Percentiles rank a stretch among this genome's conserved stretches.
These are phyloP conservation scores for Caenorhabditis sp. DNA, from an alignment of 2,888 invertebrate genomes.

Conservation along the genomic window DNA sequence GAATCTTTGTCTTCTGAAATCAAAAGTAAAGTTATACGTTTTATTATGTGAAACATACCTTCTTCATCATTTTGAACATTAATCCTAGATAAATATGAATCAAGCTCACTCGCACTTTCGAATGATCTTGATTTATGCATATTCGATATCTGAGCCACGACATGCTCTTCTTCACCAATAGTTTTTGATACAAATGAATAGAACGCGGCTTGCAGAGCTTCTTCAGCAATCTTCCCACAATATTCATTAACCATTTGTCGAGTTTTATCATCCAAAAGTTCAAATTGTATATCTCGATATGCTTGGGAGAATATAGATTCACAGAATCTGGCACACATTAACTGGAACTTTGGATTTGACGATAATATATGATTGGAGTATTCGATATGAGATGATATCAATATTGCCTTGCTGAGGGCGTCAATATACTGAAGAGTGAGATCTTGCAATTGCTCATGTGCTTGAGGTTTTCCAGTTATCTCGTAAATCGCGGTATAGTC, in stretches of 20 bases:
- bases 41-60: neutral
- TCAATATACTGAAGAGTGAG: conserved; percentile 44
- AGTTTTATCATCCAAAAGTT: conserved; percentile 19
- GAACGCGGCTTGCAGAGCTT: conserved; percentile 34
- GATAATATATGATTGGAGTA: conserved; percentile 40
- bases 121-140: conserved; percentile 41
- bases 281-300: conserved; percentile 17
- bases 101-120: conserved; percentile 39
- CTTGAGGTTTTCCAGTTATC: conserved; percentile 15
- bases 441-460: conserved; percentile 19
- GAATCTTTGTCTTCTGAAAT: conserved; percentile 30
- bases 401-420: conserved; percentile 40
- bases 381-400: conserved; percentile 45
- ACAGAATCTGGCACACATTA: conserved; percentile 42
- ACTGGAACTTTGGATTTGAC: conserved; percentile 21
- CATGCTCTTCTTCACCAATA: conserved; percentile 2
- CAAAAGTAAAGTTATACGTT: neutral
- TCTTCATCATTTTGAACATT: conserved; percentile 1
- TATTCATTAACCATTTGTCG: conserved; percentile 17
- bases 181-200: conserved; percentile 28
- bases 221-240: conserved; percentile 36
- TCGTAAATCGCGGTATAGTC: conserved; percentile 33
- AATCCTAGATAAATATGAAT: conserved; percentile 23
- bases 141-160: conserved; percentile 2
- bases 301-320: conserved; percentile 41